Conservation (phyloP, 2,888 invertebrate genomes). For the Papilio demoleus region DNA sequence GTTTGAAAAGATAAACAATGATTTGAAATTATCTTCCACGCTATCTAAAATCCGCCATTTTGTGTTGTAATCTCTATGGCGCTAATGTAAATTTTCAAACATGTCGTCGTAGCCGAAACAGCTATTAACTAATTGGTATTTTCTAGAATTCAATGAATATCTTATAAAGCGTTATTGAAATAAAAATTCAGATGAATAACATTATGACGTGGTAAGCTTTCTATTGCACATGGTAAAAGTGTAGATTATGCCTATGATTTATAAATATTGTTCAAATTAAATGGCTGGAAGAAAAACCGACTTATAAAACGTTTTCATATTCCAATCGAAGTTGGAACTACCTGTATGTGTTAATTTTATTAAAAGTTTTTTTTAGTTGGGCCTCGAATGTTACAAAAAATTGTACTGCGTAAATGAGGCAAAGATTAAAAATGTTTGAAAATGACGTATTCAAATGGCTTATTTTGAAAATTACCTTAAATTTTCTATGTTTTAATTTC, state of each 20-base stretch:
- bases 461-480: too few relatives aligned
- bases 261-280: background rate
- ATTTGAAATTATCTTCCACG: slow-evolving; percentile 25
- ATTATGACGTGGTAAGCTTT: too few relatives aligned
- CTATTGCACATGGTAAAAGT: background rate
- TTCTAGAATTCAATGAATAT: background rate
- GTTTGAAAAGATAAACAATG: slow-evolving; percentile 20
- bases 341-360: too few relatives aligned
- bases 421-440: too few relatives aligned
- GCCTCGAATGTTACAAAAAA: too few relatives aligned
- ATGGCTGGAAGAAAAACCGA: too few relatives aligned
- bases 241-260: background rate
- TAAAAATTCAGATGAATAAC: background rate
- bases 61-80: slow-evolving; percentile 23
- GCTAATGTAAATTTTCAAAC: background rate
- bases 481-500: too few relatives aligned
- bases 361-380: too few relatives aligned
- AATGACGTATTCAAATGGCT: too few relatives aligned
- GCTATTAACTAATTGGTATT: background rate
- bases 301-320: too few relatives aligned
- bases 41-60: slow-evolving; percentile 39
- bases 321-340: too few relatives aligned
- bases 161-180: background rate
- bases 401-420: too few relatives aligned
- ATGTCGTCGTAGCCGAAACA: background rate